phyloP scores from a whole-genome alignment of 2,888 invertebrate species.

The Diloba caeruleocephala region DNA sequence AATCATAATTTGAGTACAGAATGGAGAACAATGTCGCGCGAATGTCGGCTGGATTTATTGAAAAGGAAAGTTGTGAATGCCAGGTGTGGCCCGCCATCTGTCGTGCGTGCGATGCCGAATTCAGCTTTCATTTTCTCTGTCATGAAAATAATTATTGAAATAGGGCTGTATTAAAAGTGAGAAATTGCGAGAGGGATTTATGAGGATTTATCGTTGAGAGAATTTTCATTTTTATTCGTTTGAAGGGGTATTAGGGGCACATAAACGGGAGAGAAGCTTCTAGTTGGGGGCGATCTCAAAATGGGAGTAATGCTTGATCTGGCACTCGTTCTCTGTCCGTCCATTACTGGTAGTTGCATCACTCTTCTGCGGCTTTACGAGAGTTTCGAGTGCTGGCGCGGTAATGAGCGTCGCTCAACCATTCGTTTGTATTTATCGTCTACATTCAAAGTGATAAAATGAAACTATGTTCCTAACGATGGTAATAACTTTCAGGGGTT shows the following conservation, averaged over 20 bases:
- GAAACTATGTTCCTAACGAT: slow-evolving; percentile 50
- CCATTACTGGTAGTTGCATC: slow-evolving; percentile 54
- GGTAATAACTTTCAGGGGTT: slow-evolving; percentile 45
- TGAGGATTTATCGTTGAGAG: slow-evolving; percentile 50
- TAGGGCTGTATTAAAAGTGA: slow-evolving; percentile 57
- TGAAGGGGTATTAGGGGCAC: slow-evolving; percentile 35
- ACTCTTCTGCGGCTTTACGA: slow-evolving; percentile 59
- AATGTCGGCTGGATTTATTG: slow-evolving; percentile 70
- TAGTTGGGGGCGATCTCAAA: slow-evolving; percentile 57
- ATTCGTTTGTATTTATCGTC: slow-evolving; percentile 54
- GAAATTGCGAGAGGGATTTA: slow-evolving; percentile 49
- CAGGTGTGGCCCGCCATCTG: slow-evolving; percentile 72
- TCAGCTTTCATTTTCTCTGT: slow-evolving; percentile 64
- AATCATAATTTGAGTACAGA: slow-evolving; percentile 59
- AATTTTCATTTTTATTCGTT: slow-evolving; percentile 51
- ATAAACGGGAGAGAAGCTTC: slow-evolving; percentile 45
- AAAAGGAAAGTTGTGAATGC: slow-evolving; percentile 75
- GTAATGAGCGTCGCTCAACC: slow-evolving; percentile 60
- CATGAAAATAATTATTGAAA: slow-evolving; percentile 66
- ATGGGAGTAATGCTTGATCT: slow-evolving; percentile 62
- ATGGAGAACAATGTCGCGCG: slow-evolving; percentile 51
- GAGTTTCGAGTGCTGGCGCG: slow-evolving; percentile 53
- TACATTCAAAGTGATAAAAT: slow-evolving; percentile 53
- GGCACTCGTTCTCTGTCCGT: slow-evolving; percentile 54
- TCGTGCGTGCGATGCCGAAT: slow-evolving; percentile 59